Evolutionary conservation across 2,888 invertebrate species (phyloP).

Genomic region (Endomychus coccineus): DNA sequence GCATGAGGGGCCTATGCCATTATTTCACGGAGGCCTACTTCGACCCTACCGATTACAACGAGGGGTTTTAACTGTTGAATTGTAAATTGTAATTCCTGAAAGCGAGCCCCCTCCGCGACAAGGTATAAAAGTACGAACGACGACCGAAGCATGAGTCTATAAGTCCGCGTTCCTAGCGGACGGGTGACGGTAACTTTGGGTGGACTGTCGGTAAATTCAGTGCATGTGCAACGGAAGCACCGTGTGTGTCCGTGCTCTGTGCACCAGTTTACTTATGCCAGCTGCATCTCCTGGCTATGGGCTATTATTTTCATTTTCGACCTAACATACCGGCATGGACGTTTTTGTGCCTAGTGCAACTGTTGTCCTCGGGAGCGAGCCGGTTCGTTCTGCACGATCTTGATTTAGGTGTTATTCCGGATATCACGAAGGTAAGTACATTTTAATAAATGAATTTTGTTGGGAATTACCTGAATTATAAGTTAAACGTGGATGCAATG

Average conservation of each 20-base stretch:
- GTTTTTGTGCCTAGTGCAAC: slow-evolving; percentile 34
- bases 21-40: no score
- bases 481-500: slow-evolving; percentile 10
- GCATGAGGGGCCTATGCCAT: slow-evolving; percentile 5
- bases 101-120: slow-evolving; percentile 29
- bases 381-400: slow-evolving; percentile 35
- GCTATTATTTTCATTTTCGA: slow-evolving; percentile 34
- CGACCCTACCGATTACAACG: no score
- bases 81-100: no score
- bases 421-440: slow-evolving; percentile 36
- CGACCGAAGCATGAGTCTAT: slow-evolving; percentile 34
- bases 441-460: no score
- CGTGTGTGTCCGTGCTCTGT: slow-evolving; percentile 24
- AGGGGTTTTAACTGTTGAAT: no score
- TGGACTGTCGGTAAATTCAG: no score
- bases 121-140: slow-evolving; percentile 35
- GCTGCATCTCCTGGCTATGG: slow-evolving; percentile 37
- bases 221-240: slow-evolving; percentile 30
- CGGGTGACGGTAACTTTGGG: slow-evolving; percentile 25
- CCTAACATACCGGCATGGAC: slow-evolving; percentile 37
- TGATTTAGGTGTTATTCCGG: slow-evolving; percentile 35
- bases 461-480: slow-evolving; percentile 11
- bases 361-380: slow-evolving; percentile 26
- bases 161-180: slow-evolving; percentile 25
- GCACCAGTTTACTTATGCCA: slow-evolving; percentile 32